phyloP scores from a whole-genome alignment of 1,140 invertebrate species.

The Drosophila tani region DNA sequence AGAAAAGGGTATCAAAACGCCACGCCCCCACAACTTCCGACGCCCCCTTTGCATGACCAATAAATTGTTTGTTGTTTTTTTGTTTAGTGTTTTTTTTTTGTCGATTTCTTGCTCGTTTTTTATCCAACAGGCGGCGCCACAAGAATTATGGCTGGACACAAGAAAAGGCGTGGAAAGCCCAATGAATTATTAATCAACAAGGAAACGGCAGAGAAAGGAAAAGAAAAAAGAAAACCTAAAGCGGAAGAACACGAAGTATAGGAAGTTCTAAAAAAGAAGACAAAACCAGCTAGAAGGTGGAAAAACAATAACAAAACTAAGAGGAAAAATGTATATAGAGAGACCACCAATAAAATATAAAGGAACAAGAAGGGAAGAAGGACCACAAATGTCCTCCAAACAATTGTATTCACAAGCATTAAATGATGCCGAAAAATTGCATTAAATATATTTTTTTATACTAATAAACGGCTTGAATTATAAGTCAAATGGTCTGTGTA shows the following conservation, averaged over 20 bases:
- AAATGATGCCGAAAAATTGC: slow-evolving; percentile 1
- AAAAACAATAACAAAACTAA: slow-evolving; percentile 11
- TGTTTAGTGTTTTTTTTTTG: slow-evolving; percentile 19
- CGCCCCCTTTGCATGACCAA: slow-evolving; percentile 31
- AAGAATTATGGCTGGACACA: slow-evolving; percentile 70
- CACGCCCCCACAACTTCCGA: slow-evolving; percentile 17
- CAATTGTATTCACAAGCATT: background rate
- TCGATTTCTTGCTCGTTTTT: slow-evolving; percentile 27
- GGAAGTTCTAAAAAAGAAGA: slow-evolving; percentile 2
- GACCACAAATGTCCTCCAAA: background rate
- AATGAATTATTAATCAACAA: slow-evolving; percentile 76
- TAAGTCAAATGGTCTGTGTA: background rate
- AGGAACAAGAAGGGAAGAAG: slow-evolving; percentile 20
- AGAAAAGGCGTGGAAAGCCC: slow-evolving; percentile 72
- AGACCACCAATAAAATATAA: slow-evolving; percentile 46
- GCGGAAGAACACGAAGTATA: slow-evolving; percentile 3
- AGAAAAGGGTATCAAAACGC: slow-evolving; percentile 24
- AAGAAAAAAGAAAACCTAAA: slow-evolving; percentile 20
- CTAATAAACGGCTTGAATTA: background rate
- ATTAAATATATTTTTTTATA: background rate
- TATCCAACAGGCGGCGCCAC: slow-evolving; percentile 55
- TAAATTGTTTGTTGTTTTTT: slow-evolving; percentile 52
- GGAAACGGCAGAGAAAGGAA: background rate
- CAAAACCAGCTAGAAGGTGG: background rate
- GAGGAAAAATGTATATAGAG: slow-evolving; percentile 11